phyloP scores from a whole-genome alignment of 2,797 vertebrate species.

The Molossus alvarezi region DNA sequence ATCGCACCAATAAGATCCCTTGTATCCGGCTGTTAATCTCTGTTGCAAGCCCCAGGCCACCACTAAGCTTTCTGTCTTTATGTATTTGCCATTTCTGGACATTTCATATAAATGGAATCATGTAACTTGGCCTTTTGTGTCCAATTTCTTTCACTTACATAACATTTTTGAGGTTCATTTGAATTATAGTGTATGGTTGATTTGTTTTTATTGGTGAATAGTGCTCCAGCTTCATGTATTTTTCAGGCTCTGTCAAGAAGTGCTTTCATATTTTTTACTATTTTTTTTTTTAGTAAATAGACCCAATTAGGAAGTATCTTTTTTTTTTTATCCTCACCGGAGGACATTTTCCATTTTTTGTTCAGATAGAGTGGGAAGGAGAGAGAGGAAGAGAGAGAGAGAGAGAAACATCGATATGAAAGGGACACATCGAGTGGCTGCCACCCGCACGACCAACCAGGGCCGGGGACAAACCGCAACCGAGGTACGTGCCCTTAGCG shows the following conservation, averaged over 20 bases:
- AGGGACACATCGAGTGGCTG: too few relatives aligned
- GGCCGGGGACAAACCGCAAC: too few relatives aligned
- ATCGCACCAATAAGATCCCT: not conserved
- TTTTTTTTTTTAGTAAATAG: conserved; percentile 28
- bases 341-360: too few relatives aligned
- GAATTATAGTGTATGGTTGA: not conserved
- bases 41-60: not conserved
- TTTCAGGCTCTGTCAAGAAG: not conserved
- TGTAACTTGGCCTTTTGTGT: not conserved
- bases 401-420: too few relatives aligned
- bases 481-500: too few relatives aligned
- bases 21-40: not conserved
- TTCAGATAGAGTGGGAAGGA: too few relatives aligned
- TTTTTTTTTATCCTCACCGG: too few relatives aligned
- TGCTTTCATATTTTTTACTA: not conserved
- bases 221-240: not conserved
- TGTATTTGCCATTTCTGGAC: not conserved
- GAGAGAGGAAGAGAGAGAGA: too few relatives aligned
- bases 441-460: too few relatives aligned
- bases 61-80: not conserved
- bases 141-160: not conserved
- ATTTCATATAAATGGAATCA: not conserved
- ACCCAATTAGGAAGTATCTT: not conserved
- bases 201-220: not conserved
- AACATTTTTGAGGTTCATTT: not conserved